phyloP scores from a whole-genome alignment of 1,140 invertebrate genomes.

The Zelostemma sp. region DNA sequence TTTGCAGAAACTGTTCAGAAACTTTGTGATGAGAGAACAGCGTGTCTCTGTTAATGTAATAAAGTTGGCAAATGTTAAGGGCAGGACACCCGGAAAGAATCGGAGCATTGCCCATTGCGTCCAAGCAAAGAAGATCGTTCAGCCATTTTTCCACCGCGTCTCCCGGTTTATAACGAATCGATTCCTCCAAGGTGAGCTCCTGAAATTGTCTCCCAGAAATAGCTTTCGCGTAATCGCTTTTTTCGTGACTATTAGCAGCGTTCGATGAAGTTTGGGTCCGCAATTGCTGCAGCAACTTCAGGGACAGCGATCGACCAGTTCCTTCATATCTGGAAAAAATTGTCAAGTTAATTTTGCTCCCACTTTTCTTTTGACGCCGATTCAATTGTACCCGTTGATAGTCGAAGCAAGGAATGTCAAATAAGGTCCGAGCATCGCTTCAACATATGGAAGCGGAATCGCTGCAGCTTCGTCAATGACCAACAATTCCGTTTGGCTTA shows the following conservation, averaged over 20 bases:
- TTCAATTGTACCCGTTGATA: slow-evolving; percentile 84
- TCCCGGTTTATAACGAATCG: slow-evolving; percentile 91
- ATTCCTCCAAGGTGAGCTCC: slow-evolving; percentile 88
- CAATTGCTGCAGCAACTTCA: slow-evolving; percentile 95
- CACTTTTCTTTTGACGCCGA: no score
- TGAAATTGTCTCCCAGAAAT: slow-evolving; percentile 67
- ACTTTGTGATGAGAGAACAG: slow-evolving; percentile 98
- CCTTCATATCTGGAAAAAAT: slow-evolving; percentile 97
- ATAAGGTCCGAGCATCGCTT: slow-evolving; percentile 91
- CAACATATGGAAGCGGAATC: slow-evolving; percentile 95
- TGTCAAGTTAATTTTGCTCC: no score
- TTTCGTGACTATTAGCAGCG: no score
- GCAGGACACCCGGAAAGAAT: slow-evolving; percentile 85
- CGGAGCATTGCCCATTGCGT: slow-evolving; percentile 78
- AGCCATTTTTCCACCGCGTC: slow-evolving; percentile 95
- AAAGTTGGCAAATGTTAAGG: slow-evolving; percentile 91
- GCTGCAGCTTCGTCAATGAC: slow-evolving; percentile 99
- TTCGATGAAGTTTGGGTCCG: slow-evolving; percentile 73
- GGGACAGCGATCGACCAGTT: slow-evolving; percentile 94
- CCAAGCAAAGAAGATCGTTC: slow-evolving; percentile 91
- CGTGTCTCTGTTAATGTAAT: slow-evolving; percentile 92
- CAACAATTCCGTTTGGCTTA: slow-evolving; percentile 94
- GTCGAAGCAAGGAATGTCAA: slow-evolving; percentile 97
- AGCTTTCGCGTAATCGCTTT: no score
- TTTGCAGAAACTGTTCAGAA: slow-evolving; percentile 94